Evolutionary conservation across 1,140 invertebrate genomes (phyloP).

Genomic region (Hydropsyche tenuis): DNA sequence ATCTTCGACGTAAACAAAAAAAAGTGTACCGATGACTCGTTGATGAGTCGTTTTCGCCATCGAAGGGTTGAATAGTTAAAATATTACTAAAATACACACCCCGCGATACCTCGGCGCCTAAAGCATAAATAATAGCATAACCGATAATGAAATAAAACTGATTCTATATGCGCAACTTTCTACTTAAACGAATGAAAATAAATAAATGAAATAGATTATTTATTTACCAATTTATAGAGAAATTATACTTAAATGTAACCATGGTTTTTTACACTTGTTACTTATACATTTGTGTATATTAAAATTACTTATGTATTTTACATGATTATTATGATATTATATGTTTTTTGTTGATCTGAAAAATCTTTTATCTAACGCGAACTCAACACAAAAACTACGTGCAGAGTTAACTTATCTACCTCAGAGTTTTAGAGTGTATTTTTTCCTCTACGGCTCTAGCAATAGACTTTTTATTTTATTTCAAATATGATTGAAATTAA

Average conservation of each 20-base stretch:
- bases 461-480: conserved; percentile 25
- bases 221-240: conserved; percentile 38
- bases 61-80: background rate
- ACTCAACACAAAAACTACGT: conserved; percentile 8
- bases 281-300: conserved; percentile 30
- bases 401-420: conserved; percentile 32
- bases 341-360: conserved; percentile 34
- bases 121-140: background rate
- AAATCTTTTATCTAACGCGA: conserved; percentile 23
- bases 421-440: conserved; percentile 25
- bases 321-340: conserved; percentile 26
- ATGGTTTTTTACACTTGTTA: conserved; percentile 37
- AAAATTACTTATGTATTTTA: conserved; percentile 18
- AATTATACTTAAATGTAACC: conserved; percentile 33
- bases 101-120: no score
- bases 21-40: no score
- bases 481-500: conserved; percentile 17
- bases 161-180: no score
- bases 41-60: background rate
- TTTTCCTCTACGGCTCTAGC: background rate
- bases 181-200: background rate
- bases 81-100: no score
- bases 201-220: background rate
- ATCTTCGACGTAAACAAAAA: background rate
- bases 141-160: background rate